These are phyloP conservation scores for Pegea sp. DNA, from an alignment of 23 tunicate species.

Conservation along the genomic window DNA sequence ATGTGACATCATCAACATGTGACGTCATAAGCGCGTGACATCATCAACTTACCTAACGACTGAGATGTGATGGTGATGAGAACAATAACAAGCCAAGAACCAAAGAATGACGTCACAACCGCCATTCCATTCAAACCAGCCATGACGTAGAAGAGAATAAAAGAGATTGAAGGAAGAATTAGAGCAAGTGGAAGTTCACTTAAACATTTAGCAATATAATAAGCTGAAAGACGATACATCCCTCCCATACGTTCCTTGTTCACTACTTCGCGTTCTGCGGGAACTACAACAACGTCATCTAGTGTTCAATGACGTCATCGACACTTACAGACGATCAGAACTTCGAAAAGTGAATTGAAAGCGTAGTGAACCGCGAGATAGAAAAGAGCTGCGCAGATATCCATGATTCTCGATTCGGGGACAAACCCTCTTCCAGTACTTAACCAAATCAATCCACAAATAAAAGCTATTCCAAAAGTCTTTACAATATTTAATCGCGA, in stretches of 20 bases:
- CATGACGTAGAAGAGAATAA: slow-evolving; percentile 45
- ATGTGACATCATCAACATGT: no score
- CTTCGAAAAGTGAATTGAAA: slow-evolving; percentile 53
- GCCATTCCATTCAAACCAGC: slow-evolving; percentile 74
- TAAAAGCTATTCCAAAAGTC: slow-evolving; percentile 62
- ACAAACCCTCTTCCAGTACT: slow-evolving; percentile 38
- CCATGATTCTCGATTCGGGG: slow-evolving; percentile 20
- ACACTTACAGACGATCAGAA: slow-evolving; percentile 47
- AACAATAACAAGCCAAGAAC: slow-evolving; percentile 42
- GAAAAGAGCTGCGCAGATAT: slow-evolving; percentile 36
- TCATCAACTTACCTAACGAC: slow-evolving; percentile 34
- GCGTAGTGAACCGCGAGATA: slow-evolving; percentile 23
- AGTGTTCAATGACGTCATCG: not conserved
- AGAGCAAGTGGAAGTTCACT: slow-evolving; percentile 54
- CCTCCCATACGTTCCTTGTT: slow-evolving; percentile 78
- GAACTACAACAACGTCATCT: slow-evolving; percentile 41
- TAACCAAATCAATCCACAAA: slow-evolving; percentile 59
- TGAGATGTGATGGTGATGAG: slow-evolving; percentile 35
- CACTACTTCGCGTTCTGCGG: slow-evolving; percentile 69
- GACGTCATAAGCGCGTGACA: no score
- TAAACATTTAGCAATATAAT: slow-evolving; percentile 32
- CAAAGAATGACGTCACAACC: slow-evolving; percentile 49
- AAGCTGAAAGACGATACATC: slow-evolving; percentile 64
- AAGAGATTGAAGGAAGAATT: slow-evolving; percentile 44
- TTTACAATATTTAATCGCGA: slow-evolving; percentile 57